Conservation (phyloP, 2,797 vertebrate species). For the Triplophysa yarkandensis region DNA sequence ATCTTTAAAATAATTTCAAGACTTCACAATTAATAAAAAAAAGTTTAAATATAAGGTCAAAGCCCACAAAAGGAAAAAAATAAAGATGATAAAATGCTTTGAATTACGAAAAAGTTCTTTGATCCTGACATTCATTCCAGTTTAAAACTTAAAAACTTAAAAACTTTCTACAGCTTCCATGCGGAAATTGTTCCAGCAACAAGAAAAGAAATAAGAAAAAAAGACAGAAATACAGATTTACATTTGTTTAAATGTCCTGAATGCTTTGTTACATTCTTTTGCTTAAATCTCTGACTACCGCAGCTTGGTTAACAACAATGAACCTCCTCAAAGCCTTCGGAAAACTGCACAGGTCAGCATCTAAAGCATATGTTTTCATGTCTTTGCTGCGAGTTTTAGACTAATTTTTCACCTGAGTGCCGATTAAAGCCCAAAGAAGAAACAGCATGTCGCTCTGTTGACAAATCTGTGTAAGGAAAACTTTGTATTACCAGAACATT, state of each 20-base stretch:
- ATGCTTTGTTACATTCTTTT: slow-evolving; percentile 8
- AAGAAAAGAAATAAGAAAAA: neutral
- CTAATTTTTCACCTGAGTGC: slow-evolving; percentile 49
- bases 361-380: slow-evolving; percentile 36
- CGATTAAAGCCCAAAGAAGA: slow-evolving; percentile 49
- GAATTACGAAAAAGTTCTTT: neutral
- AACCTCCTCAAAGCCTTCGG: neutral
- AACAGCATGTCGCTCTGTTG: slow-evolving; percentile 28
- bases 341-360: slow-evolving; percentile 37
- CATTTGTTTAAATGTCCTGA: slow-evolving; percentile 4
- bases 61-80: neutral
- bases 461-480: slow-evolving; percentile 7
- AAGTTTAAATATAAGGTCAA: slow-evolving; percentile 5
- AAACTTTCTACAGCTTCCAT: neutral
- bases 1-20: neutral
- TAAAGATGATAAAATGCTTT: neutral
- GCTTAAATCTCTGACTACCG: slow-evolving; percentile 11
- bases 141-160: neutral
- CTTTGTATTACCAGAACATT: neutral
- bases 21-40: neutral
- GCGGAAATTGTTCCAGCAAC: neutral
- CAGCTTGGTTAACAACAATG: slow-evolving; percentile 22
- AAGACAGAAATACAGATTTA: neutral
- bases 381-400: slow-evolving; percentile 31
- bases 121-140: neutral